Base-by-base conservation (phyloP, 2,113 vertebrate genomes). In the Gnathonemus echidnorhynchus region DNA sequence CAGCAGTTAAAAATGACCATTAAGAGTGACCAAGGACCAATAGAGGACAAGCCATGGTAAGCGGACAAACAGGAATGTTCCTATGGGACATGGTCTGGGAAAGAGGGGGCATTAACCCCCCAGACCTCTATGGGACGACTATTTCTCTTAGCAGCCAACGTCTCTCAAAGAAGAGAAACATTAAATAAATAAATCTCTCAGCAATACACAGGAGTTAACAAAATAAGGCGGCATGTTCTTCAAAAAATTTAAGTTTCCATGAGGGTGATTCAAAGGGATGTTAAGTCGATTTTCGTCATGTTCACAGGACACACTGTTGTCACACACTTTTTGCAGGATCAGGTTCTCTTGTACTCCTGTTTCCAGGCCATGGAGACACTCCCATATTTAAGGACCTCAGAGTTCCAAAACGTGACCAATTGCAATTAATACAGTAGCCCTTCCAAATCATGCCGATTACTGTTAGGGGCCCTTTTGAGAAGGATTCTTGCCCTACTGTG, bases 401-500 rank as follows among this genome's bases (percentile, higher is more conserved):
- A 80, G 17, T 6, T 39, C 35, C 19, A 83, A 83, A 45, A 42
- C 42, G 17, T 85, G 83, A 85, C 83, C 42, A 85, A 48, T 85
- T 84, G 35, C 35, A 85, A 10, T 46, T 19, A 45, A 85, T 85
- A 42, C 31, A 83, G 42, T 3, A 87, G 27, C 42, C 77, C 90
- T 88, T 91, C 90, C 84, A 90, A 89, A 88, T 89, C 70, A 89
- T 90, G 90, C 62, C 92, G 84, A 87, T 93, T 50, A 56, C 62
- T 56, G 74, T 48, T 62, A 11, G 80, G 53, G 39, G 80, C 31
- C 49, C 24, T 58, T 88, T 88, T 84, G 90, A 90, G 87, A 7
- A 93, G 93, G 93, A 92, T 91, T 92, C 90, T 91, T 91, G 92
- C 91, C 83, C 90, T 91, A 88, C 88, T 86, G 88, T 31, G 89